Conservation (phyloP, 2,888 invertebrate genomes). For the Parthenolecanium corni region DNA sequence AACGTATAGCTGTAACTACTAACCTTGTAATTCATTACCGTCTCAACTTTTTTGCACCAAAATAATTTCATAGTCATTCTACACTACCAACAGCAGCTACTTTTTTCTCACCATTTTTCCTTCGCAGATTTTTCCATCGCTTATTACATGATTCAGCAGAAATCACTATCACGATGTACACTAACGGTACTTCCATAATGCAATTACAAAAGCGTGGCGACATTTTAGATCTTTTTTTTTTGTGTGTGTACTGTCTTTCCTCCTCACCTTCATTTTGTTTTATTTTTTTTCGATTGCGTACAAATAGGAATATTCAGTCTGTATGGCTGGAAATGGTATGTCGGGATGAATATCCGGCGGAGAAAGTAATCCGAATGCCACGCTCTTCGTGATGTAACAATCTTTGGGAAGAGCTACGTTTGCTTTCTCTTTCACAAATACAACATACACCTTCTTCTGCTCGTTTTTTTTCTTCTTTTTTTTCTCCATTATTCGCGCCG, state of each 20-base stretch:
- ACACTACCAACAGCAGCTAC: too few species aligned
- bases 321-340: constrained; percentile 19
- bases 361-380: constrained; percentile 23
- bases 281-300: too few species aligned
- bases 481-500: neutral
- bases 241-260: too few species aligned
- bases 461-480: too few species aligned
- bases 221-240: constrained; percentile 10
- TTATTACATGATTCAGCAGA: too few species aligned
- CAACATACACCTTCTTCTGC: neutral
- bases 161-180: neutral
- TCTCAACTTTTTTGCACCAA: too few species aligned
- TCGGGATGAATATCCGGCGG: constrained; percentile 8
- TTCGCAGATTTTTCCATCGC: too few species aligned
- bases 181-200: constrained; percentile 2
- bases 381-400: constrained; percentile 23
- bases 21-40: too few species aligned
- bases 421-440: constrained; percentile 24
- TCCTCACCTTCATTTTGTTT: too few species aligned
- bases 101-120: too few species aligned
- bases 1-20: too few species aligned
- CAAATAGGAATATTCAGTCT: constrained; percentile 1
- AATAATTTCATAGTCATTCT: too few species aligned
- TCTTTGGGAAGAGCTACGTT: constrained; percentile 14
- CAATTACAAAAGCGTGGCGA: constrained; percentile 12